These are phyloP conservation scores for Enteromius mattozi DNA, from an alignment of 2,797 vertebrate genomes.

Conservation along the genomic window DNA sequence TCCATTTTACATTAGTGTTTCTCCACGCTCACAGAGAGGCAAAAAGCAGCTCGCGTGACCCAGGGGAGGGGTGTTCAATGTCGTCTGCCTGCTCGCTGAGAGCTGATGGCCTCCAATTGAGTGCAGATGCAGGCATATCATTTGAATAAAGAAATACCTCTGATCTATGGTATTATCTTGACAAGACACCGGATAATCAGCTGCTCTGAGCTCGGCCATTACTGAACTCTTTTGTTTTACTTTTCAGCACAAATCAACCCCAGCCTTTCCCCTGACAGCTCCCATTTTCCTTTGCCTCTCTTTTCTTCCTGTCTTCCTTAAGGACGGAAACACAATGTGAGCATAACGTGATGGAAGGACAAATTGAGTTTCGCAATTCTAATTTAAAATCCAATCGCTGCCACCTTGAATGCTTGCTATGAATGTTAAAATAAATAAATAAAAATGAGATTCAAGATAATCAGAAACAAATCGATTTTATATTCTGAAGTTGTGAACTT, in stretches of 20 bases:
- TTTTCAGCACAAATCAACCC: constrained; percentile 65
- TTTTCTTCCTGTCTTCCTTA: constrained; percentile 44
- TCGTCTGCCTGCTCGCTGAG: constrained; percentile 56
- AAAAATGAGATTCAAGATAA: constrained; percentile 1
- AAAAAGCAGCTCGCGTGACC: constrained; percentile 59
- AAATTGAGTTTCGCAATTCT: constrained; percentile 19
- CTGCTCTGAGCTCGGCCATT: constrained; percentile 61
- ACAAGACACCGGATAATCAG: constrained; percentile 68
- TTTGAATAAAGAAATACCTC: constrained; percentile 65
- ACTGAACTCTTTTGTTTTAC: constrained; percentile 65
- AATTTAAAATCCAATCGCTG: constrained; percentile 36
- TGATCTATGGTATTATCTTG: constrained; percentile 66
- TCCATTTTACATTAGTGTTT: constrained; percentile 71
- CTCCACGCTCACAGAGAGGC: constrained; percentile 44
- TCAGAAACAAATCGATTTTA: background rate
- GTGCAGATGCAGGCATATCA: constrained; percentile 61
- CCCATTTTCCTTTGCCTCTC: constrained; percentile 53
- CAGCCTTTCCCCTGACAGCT: constrained; percentile 60
- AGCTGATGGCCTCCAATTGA: constrained; percentile 66
- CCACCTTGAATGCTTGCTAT: constrained; percentile 18
- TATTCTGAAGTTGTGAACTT: background rate
- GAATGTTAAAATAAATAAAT: constrained; percentile 28
- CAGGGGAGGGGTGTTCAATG: constrained; percentile 57
- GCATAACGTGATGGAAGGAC: constrained; percentile 44
- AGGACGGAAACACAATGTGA: constrained; percentile 38